Evolutionary conservation across 2,113 vertebrate genomes (phyloP).

Genomic region (Bos indicus): DNA sequence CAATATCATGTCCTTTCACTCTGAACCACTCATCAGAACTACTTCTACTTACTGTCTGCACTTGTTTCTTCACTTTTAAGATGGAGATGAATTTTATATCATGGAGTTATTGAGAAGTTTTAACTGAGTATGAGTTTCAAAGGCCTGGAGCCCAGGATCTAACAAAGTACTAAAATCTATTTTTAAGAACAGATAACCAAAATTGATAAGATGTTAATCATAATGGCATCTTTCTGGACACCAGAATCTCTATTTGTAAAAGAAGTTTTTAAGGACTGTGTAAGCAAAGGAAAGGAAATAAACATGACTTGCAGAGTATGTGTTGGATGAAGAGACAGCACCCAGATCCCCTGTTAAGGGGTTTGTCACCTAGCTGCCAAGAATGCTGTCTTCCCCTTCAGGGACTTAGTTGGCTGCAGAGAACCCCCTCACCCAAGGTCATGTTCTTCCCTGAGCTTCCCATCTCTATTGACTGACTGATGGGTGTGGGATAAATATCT

Average conservation of each 20-base stretch:
- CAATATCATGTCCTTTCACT: not conserved
- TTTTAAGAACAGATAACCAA: slow-evolving; percentile 21
- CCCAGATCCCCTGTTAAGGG: not conserved
- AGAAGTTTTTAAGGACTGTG: not conserved
- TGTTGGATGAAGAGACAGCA: not conserved
- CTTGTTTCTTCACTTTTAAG: not conserved
- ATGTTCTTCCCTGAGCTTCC: not conserved
- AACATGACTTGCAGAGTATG: not conserved
- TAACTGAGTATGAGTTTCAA: not conserved
- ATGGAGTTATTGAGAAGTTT: not conserved
- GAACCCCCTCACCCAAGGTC: not conserved
- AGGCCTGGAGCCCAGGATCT: not conserved
- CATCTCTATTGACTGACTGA: not conserved
- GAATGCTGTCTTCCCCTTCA: not conserved
- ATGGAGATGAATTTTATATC: not conserved
- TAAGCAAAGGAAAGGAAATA: not conserved
- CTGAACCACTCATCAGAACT: not conserved
- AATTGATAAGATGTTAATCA: not conserved
- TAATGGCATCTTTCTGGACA: not conserved
- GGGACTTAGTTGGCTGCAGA: not conserved
- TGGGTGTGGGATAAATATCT: not conserved
- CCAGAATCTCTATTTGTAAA: not conserved
- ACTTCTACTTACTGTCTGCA: not conserved
- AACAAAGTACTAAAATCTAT: not conserved
- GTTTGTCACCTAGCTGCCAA: not conserved